Evolutionary conservation across 1,140 invertebrate genomes (phyloP), one percentile per base, ranked within the genome.

Genomic region (Magallana angulata): DNA sequence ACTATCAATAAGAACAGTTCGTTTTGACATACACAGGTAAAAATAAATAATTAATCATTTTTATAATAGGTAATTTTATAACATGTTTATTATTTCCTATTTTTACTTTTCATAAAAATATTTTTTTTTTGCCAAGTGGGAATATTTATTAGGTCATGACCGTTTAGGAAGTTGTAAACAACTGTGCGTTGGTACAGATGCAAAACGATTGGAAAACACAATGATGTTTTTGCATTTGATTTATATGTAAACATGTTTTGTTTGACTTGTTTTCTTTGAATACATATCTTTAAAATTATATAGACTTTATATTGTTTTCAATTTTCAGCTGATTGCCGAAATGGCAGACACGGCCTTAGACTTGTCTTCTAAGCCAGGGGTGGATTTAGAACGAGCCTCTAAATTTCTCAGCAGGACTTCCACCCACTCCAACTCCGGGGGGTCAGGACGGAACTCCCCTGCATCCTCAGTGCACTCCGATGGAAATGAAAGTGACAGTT

Each of bases 321-420:
- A 57, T 30, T 57, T 76, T n/a, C 68, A 76, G 58, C 48, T n/a
- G 57, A 48, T 82, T 59, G 60, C 71, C 24, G 87, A 89, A 8
- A 93, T 93, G 91, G 88, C 90, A 68, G 92, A 93, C 12, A 90
- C 90, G 48, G 92, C 91, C 18, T 84, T 93, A 36, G 92, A 93
- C 87, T 87, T 93, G 71, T 93, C 92, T 5, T 85, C 89, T 59
- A 92, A 91, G 85, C 91, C 85, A 11, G 84, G 76, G 56, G 7
- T 81, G 14, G 71, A 62, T 48, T 62, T 85, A 6, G 82, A 83
- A 56, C 24, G 60, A 57, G 56, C 82, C 16, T 83, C 85, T 12
- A 68, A 60, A 30, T 16, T 81, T 18, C 87, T 84, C n/a, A 89
- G 71, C 83, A 60, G 85, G 58, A 58, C 87, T 58, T 80, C 90